Conservation (phyloP, 2,888 invertebrate species). For the Cyrtodaria siliqua region DNA sequence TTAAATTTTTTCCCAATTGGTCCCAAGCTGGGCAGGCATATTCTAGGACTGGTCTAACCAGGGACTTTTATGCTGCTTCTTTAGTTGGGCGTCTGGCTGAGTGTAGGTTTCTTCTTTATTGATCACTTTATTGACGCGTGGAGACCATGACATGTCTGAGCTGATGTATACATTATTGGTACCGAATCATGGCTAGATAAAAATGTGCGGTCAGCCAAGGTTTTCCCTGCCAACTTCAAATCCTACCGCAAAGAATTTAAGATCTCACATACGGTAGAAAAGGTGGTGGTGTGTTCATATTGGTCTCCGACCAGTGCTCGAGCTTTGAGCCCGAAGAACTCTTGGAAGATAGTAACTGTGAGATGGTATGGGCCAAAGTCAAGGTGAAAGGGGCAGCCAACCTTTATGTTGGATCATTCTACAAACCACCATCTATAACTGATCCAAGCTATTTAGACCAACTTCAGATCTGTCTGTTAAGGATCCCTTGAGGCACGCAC, state of each 20-base stretch:
- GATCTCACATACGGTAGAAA: conserved; percentile 15
- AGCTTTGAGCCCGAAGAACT: conserved; percentile 41
- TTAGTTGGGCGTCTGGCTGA: too few species aligned
- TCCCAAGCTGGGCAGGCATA: too few species aligned
- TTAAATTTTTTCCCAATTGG: too few species aligned
- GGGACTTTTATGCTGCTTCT: too few species aligned
- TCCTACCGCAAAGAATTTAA: conserved; percentile 25
- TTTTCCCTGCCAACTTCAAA: conserved; percentile 18
- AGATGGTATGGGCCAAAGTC: conserved; percentile 39
- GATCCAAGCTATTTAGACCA: conserved; percentile 19
- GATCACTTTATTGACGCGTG: too few species aligned
- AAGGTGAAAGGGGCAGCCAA: conserved; percentile 41
- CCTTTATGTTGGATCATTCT: too few species aligned
- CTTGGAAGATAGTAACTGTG: conserved; percentile 8
- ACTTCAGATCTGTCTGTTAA: conserved; percentile 6
- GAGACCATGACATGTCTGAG: too few species aligned
- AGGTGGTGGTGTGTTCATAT: conserved; percentile 22
- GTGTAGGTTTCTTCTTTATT: too few species aligned
- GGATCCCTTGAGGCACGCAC: conserved; percentile 28
- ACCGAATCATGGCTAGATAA: neutral
- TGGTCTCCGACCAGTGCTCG: too few species aligned
- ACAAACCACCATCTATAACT: too few species aligned
- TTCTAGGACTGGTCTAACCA: too few species aligned
- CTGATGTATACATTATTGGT: too few species aligned
- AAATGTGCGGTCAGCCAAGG: conserved; percentile 6